Evolutionary conservation across 1,140 invertebrate genomes (phyloP).

Genomic region (Andricus grossulariae): DNA sequence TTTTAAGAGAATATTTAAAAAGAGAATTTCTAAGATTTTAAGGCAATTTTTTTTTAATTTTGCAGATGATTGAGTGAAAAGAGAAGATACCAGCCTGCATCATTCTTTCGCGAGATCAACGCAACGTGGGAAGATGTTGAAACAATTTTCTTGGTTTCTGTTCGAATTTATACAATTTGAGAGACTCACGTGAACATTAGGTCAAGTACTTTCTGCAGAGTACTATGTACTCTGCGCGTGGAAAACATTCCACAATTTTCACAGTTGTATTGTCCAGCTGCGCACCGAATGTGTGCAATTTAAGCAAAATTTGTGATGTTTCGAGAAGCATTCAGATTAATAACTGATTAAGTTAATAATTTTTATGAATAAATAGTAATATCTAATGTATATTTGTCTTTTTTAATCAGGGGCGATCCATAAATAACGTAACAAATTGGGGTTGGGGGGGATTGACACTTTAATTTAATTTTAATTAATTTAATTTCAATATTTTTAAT

Average conservation of each 20-base stretch:
- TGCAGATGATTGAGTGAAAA: too few species aligned
- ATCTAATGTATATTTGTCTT: neutral
- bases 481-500: too few species aligned
- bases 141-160: neutral
- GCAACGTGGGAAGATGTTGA: neutral
- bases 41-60: too few species aligned
- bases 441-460: too few species aligned
- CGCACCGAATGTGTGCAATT: neutral
- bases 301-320: conserved; percentile 1
- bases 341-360: conserved; percentile 6
- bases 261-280: conserved; percentile 1
- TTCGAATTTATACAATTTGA: conserved; percentile 8
- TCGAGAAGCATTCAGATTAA: neutral
- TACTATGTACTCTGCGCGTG: conserved; percentile 60
- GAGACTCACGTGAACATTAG: neutral
- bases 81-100: too few species aligned
- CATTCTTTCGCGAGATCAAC: too few species aligned
- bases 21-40: too few species aligned
- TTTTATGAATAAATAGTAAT: conserved; percentile 23
- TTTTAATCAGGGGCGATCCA: too few species aligned
- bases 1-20: too few species aligned
- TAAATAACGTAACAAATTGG: too few species aligned
- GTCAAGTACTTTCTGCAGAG: conserved; percentile 50
- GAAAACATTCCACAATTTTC: conserved; percentile 6
- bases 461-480: too few species aligned